Evolutionary conservation across 2,888 invertebrate genomes (phyloP).

Genomic region (Drosophila emarginata): DNA sequence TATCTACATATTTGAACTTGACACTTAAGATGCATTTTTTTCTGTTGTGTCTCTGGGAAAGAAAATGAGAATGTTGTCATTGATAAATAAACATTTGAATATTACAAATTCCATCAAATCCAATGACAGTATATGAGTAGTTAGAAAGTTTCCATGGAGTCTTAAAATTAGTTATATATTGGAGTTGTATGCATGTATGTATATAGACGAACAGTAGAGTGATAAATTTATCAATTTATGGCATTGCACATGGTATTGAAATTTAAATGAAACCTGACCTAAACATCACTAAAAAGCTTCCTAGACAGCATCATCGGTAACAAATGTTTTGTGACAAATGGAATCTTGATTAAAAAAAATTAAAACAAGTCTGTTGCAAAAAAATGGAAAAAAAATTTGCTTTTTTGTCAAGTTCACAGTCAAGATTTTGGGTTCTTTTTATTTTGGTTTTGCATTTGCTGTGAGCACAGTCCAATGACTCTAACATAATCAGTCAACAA

Average conservation of each 20-base stretch:
- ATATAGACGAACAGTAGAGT: neutral
- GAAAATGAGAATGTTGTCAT: slow-evolving; percentile 28
- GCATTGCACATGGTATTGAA: slow-evolving; percentile 31
- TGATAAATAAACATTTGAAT: slow-evolving; percentile 45
- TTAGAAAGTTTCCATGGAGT: neutral
- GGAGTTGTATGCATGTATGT: neutral
- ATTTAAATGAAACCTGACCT: slow-evolving; percentile 18
- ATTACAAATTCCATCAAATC: slow-evolving; percentile 5
- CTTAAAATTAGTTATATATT: neutral
- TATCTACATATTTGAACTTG: slow-evolving; percentile 2
- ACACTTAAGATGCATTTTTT: slow-evolving; percentile 1
- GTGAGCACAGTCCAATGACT: slow-evolving; percentile 49
- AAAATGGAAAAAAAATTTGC: slow-evolving; percentile 43
- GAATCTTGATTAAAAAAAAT: slow-evolving; percentile 40
- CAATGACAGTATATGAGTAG: slow-evolving; percentile 5
- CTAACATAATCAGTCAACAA: slow-evolving; percentile 35
- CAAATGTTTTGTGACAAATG: slow-evolving; percentile 36
- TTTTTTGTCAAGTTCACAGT: slow-evolving; percentile 40
- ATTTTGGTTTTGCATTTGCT: slow-evolving; percentile 35
- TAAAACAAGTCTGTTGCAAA: slow-evolving; percentile 37
- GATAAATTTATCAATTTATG: slow-evolving; percentile 36
- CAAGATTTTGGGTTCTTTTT: slow-evolving; percentile 25
- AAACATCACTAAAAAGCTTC: slow-evolving; percentile 34
- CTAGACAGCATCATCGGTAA: slow-evolving; percentile 29
- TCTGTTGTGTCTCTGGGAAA: neutral